phyloP scores from a whole-genome alignment of 2,888 invertebrate species.

The Eupithecia exiguata region DNA sequence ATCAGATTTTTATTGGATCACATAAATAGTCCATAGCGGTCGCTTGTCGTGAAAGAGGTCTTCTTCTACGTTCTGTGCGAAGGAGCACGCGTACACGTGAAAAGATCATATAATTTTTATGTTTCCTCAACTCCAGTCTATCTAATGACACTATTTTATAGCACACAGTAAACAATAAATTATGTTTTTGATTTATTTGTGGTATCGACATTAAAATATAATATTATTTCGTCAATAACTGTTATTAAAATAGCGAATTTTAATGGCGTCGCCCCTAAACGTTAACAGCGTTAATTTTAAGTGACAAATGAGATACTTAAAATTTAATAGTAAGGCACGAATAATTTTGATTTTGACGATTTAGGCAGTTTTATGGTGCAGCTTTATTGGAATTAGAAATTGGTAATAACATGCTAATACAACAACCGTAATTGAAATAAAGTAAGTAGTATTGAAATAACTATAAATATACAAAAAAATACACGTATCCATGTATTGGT shows the following conservation, averaged over 20 bases:
- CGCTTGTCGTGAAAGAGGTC: constrained; percentile 43
- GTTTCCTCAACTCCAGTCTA: constrained; percentile 66
- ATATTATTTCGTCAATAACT: constrained; percentile 37
- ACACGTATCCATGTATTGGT: background rate
- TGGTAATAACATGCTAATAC: background rate
- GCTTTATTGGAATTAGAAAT: background rate
- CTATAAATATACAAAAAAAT: background rate
- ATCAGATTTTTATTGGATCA: constrained; percentile 12
- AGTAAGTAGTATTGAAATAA: background rate
- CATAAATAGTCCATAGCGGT: constrained; percentile 59
- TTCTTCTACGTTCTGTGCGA: constrained; percentile 55
- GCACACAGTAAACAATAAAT: constrained; percentile 72
- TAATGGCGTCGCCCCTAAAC: constrained; percentile 1
- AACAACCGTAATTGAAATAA: background rate
- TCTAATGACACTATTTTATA: constrained; percentile 69
- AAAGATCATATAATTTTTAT: constrained; percentile 78
- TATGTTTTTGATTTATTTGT: constrained; percentile 72
- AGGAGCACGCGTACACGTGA: constrained; percentile 70
- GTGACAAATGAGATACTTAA: constrained; percentile 7
- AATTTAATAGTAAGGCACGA: background rate
- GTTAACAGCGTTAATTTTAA: constrained; percentile 2
- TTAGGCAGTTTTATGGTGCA: background rate
- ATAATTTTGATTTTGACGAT: background rate
- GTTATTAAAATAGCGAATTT: constrained; percentile 35
- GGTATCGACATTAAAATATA: constrained; percentile 42